These are phyloP conservation scores for Vanacampus margaritifer DNA, from an alignment of 2,113 vertebrate species.

Conservation along the genomic window DNA sequence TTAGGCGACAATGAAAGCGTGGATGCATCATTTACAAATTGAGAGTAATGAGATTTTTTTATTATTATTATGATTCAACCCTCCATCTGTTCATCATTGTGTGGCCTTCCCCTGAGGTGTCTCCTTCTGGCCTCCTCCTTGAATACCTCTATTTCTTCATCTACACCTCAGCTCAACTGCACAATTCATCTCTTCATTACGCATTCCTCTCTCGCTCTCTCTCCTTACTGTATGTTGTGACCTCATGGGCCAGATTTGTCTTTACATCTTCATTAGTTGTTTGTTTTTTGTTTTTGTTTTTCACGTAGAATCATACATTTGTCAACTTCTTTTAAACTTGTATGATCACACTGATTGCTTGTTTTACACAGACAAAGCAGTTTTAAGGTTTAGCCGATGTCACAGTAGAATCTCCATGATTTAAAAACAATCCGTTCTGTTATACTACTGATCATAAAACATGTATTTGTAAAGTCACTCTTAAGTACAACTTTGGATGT, in stretches of 20 bases:
- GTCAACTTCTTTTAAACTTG: too few relatives aligned
- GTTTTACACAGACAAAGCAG: too few relatives aligned
- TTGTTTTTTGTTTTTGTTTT: too few relatives aligned
- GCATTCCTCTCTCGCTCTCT: slow-evolving; percentile 11
- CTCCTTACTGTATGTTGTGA: slow-evolving; percentile 17
- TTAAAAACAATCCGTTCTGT: too few relatives aligned
- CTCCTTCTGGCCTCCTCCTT: slow-evolving; percentile 1
- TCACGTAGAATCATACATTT: not conserved
- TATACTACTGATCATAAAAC: too few relatives aligned
- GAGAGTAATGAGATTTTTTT: slow-evolving; percentile 34
- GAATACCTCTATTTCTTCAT: slow-evolving; percentile 11
- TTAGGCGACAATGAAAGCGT: slow-evolving; percentile 24
- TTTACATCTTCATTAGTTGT: not conserved
- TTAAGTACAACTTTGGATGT: too few relatives aligned
- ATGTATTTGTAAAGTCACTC: too few relatives aligned
- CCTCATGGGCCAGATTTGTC: slow-evolving; percentile 14
- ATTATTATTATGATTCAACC: slow-evolving; percentile 1
- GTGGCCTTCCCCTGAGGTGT: slow-evolving; percentile 10
- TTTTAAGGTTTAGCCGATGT: too few relatives aligned
- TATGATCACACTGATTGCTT: too few relatives aligned
- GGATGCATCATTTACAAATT: slow-evolving; percentile 37
- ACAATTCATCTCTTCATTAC: slow-evolving; percentile 14
- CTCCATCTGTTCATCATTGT: slow-evolving; percentile 45
- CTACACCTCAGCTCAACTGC: slow-evolving; percentile 15
- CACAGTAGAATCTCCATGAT: too few relatives aligned